Evolutionary conservation across 2,797 vertebrate genomes (phyloP).

Genomic region (Oreortyx pictus): DNA sequence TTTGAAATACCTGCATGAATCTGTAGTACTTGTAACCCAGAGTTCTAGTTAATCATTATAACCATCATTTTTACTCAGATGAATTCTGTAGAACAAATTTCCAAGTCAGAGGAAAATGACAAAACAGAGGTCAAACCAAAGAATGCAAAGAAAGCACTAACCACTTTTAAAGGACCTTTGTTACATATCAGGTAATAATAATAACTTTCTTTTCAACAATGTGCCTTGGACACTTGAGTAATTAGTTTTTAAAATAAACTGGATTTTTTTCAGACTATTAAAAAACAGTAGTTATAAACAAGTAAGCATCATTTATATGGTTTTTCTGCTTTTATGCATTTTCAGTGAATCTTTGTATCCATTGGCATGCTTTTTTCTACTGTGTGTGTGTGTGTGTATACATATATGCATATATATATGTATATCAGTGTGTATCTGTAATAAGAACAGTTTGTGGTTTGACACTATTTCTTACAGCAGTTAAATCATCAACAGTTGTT

Average conservation of each 20-base stretch:
- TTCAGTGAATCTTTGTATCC: background rate
- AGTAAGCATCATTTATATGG: background rate
- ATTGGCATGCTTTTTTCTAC: background rate
- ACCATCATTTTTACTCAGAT: slow-evolving; percentile 79
- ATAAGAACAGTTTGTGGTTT: background rate
- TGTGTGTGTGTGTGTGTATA: background rate
- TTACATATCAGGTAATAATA: slow-evolving; percentile 93
- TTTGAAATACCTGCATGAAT: slow-evolving; percentile 27
- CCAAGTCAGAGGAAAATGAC: slow-evolving; percentile 88
- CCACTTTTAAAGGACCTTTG: slow-evolving; percentile 92
- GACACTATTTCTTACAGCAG: background rate
- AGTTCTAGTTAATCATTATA: slow-evolving; percentile 43
- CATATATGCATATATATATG: background rate
- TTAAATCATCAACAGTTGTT: background rate
- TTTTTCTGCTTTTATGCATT: background rate
- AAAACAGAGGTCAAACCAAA: slow-evolving; percentile 86
- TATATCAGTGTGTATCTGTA: background rate
- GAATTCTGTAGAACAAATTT: slow-evolving; percentile 86
- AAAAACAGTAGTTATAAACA: background rate
- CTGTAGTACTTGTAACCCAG: background rate
- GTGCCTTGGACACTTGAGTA: background rate
- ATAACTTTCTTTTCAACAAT: background rate
- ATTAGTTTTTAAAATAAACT: background rate
- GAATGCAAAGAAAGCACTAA: slow-evolving; percentile 88
- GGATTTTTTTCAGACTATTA: background rate